Evolutionary conservation across 2,888 invertebrate species (phyloP), one percentile per base, ranked within the genome.

Genomic region (Polydrusus tereticollis): DNA sequence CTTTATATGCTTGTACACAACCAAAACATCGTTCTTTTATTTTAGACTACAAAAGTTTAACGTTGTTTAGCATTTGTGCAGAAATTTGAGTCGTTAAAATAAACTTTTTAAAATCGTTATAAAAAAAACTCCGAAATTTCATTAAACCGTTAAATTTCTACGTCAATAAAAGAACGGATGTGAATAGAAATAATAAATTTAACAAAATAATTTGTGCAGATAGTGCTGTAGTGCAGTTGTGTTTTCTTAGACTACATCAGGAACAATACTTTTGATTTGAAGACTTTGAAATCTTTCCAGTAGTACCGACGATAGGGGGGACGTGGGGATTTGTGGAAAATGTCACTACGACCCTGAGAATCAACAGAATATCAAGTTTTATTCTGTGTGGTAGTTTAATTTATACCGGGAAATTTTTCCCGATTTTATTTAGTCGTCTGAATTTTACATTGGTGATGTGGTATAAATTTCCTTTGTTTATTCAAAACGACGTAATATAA

Each of bases 211-310:
- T 52, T 20, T 29, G 71, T 71, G 66, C 70, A 64, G 57, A 64
- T 4, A 47, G 70, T 70, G 70, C 70, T 70, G 70, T 70, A 70
- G 70, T 70, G 70, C 70, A 64, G 70, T 58, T 50, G 18, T 58
- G 41, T 20, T 20, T 45, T 47, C 59, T 64, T 63, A 64, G 58
- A 47, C 64, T 70, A 70, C 50, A 43, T 63, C 64, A 64, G 64
- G 70, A 70, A 55, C 58, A 70, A 70, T 70, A 70, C 8, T 62
- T 62, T 62, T 45, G 59, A 43, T 55, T 55, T 10, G 29, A 55
- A 55, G 52, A 55, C 29, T 29, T 55, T 14, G 14, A 55, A 55
- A 14, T 52, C 21, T 38, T 58, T 38, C 16, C 41, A n/a, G 59
- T 41, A 59, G 23, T 59, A 59, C 41, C 59, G 59, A 59, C 59